These are phyloP conservation scores for Vesta saturnalis DNA, from an alignment of 2,888 invertebrate species.

Conservation along the genomic window DNA sequence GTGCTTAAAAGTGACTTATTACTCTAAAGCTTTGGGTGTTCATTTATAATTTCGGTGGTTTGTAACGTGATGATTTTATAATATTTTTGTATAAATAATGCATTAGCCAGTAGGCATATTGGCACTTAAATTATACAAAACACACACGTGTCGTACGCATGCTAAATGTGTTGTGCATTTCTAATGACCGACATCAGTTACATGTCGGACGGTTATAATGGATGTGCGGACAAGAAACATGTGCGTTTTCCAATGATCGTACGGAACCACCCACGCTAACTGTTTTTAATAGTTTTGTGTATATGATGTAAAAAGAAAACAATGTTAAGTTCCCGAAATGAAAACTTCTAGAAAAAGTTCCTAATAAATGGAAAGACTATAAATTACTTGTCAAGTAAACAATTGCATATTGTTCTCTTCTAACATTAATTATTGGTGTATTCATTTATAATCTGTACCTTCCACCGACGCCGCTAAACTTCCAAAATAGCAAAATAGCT, in stretches of 20 bases:
- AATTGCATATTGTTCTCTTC: constrained; percentile 1
- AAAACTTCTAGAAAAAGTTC: background rate
- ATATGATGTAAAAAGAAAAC: background rate
- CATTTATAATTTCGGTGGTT: background rate
- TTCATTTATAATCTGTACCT: constrained; percentile 1
- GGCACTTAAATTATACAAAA: constrained; percentile 37
- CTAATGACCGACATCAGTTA: constrained; percentile 32
- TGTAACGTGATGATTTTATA: background rate
- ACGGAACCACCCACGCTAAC: background rate
- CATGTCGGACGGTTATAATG: constrained; percentile 29
- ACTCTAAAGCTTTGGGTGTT: background rate
- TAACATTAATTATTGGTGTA: background rate
- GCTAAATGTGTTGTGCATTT: constrained; percentile 32
- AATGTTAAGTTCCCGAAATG: too few relatives aligned
- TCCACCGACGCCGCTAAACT: background rate
- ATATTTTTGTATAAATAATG: constrained; percentile 19
- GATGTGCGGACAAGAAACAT: constrained; percentile 29
- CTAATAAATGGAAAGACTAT: constrained; percentile 1
- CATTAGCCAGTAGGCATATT: constrained; percentile 18
- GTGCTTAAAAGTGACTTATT: constrained; percentile 13
- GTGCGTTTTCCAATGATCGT: constrained; percentile 22
- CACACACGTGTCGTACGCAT: constrained; percentile 33
- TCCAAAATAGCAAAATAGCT: constrained; percentile 1
- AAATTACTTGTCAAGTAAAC: constrained; percentile 1
- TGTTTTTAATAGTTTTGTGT: background rate